phyloP scores from a whole-genome alignment of 2,797 vertebrate species.

The Pogonophryne albipinna region DNA sequence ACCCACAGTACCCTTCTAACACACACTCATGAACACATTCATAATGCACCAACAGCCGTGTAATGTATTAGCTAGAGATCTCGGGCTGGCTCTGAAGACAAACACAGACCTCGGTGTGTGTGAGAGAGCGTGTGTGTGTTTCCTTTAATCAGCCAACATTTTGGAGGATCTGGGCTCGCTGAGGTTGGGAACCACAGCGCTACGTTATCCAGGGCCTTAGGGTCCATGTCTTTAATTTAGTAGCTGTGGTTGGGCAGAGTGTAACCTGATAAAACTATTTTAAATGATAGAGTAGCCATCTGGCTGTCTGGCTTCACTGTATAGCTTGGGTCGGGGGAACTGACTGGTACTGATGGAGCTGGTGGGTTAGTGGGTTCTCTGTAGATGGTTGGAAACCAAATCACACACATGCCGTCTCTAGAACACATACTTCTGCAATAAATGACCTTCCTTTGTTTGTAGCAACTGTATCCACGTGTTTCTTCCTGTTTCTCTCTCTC shows the following conservation, averaged over 20 bases:
- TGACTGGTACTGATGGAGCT: conserved; percentile 69
- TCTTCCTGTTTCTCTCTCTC: conserved; percentile 20
- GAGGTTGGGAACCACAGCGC: conserved; percentile 71
- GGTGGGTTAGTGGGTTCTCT: conserved; percentile 65
- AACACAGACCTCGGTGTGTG: conserved; percentile 63
- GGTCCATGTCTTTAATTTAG: conserved; percentile 85
- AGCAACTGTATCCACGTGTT: conserved; percentile 68
- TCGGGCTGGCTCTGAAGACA: conserved; percentile 65
- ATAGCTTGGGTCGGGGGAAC: conserved; percentile 68
- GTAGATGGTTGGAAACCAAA: conserved; percentile 72
- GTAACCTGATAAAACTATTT: conserved; percentile 86
- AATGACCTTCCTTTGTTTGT: conserved; percentile 47
- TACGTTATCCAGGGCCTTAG: conserved; percentile 71
- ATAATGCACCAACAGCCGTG: conserved; percentile 51
- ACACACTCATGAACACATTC: neutral
- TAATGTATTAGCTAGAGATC: conserved; percentile 64
- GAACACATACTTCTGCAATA: conserved; percentile 36
- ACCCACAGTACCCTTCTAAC: conserved; percentile 28
- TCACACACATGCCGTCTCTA: conserved; percentile 33
- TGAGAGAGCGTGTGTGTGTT: conserved; percentile 65
- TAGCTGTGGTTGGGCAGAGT: conserved; percentile 75
- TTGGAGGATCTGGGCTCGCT: conserved; percentile 69
- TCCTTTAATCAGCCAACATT: conserved; percentile 76
- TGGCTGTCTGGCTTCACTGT: conserved; percentile 70
- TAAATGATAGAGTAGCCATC: conserved; percentile 86